These are phyloP conservation scores for Trissoscelio sp. DNA, from an alignment of 2,888 invertebrate species.

Conservation along the genomic window DNA sequence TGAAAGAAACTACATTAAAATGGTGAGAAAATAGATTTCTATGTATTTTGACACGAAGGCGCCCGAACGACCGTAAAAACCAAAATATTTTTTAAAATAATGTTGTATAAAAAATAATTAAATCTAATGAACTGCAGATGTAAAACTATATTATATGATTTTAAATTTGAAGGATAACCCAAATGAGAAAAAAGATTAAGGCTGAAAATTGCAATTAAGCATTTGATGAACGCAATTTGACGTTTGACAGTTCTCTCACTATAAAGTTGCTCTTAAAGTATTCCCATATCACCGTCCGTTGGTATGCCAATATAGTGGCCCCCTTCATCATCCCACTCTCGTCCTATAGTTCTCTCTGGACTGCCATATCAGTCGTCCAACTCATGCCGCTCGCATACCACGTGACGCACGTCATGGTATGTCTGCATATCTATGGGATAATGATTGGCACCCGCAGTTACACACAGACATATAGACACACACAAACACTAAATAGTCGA, in stretches of 20 bases:
- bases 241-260: slow-evolving; percentile 71
- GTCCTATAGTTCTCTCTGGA: slow-evolving; percentile 72
- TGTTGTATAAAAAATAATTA: too few relatives aligned
- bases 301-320: slow-evolving; percentile 82
- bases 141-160: too few relatives aligned
- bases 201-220: slow-evolving; percentile 54
- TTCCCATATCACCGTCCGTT: slow-evolving; percentile 81
- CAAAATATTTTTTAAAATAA: too few relatives aligned
- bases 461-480: slow-evolving; percentile 8
- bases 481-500: slow-evolving; percentile 26
- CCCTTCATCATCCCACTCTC: slow-evolving; percentile 77
- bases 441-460: slow-evolving; percentile 47
- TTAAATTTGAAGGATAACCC: background rate
- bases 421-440: slow-evolving; percentile 79
- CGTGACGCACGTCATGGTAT: slow-evolving; percentile 78
- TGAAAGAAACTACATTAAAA: too few relatives aligned
- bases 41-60: too few relatives aligned
- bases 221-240: slow-evolving; percentile 73
- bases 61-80: too few relatives aligned
- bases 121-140: too few relatives aligned
- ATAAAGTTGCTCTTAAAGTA: slow-evolving; percentile 82
- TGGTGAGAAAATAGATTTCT: too few relatives aligned
- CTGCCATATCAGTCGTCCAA: slow-evolving; percentile 70
- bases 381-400: slow-evolving; percentile 75
- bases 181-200: background rate